phyloP scores from a whole-genome alignment of 2,888 invertebrate genomes.

The Drosophila prolongata region DNA sequence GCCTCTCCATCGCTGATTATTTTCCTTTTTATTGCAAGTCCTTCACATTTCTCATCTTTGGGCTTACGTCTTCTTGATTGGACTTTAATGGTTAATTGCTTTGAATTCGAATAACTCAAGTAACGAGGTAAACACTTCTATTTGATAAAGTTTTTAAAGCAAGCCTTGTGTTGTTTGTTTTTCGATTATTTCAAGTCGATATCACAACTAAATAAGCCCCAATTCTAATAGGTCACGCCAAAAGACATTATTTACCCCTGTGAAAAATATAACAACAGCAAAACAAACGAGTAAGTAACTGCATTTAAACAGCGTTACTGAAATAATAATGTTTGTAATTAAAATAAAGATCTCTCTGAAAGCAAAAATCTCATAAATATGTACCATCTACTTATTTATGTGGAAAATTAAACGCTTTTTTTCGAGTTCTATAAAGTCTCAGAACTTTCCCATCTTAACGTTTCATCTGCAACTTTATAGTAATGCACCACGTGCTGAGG shows the following conservation, averaged over 20 bases:
- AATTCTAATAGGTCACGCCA: too few relatives aligned
- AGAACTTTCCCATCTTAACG: not conserved
- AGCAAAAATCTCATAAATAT: too few relatives aligned
- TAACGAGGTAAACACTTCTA: too few relatives aligned
- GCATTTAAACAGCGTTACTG: too few relatives aligned
- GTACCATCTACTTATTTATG: too few relatives aligned
- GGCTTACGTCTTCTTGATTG: conserved; percentile 10
- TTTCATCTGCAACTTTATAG: not conserved
- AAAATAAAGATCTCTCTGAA: too few relatives aligned
- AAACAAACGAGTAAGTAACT: not conserved
- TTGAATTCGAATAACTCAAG: not conserved
- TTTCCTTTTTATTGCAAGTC: conserved; percentile 5
- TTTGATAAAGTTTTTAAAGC: not conserved
- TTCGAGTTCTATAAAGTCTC: not conserved
- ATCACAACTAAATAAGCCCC: too few relatives aligned
- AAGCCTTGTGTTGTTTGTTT: not conserved
- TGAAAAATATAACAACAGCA: not conserved
- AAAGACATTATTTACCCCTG: not conserved
- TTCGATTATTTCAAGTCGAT: not conserved
- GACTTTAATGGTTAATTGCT: conserved; percentile 8
- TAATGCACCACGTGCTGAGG: not conserved
- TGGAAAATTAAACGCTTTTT: too few relatives aligned
- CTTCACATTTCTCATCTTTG: not conserved
- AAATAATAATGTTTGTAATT: too few relatives aligned
- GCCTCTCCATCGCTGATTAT: conserved; percentile 8